Evolutionary conservation across 2,888 invertebrate genomes (phyloP).

Genomic region (Cryptosula pallasiana): DNA sequence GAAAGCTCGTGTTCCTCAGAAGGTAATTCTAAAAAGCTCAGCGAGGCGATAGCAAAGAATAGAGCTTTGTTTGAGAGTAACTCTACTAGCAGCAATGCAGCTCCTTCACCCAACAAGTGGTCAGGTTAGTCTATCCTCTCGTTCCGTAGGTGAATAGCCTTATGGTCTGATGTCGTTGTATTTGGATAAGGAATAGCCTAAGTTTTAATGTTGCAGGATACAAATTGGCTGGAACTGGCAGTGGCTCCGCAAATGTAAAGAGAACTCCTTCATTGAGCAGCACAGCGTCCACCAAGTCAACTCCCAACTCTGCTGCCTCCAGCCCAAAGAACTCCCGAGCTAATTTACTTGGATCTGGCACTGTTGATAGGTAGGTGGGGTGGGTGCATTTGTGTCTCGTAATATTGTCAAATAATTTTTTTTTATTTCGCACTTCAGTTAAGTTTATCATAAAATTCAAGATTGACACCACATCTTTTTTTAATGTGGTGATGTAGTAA

Average conservation of each 20-base stretch:
- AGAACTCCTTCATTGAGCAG: slow-evolving; percentile 14
- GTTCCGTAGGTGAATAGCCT: too few relatives aligned
- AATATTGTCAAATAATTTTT: too few relatives aligned
- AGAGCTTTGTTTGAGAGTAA: slow-evolving; percentile 7
- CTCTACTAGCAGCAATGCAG: background rate
- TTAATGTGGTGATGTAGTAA: too few relatives aligned
- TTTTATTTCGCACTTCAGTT: too few relatives aligned
- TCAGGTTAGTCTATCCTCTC: background rate
- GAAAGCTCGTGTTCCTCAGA: slow-evolving; percentile 20
- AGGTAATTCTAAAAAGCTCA: background rate
- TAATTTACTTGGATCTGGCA: background rate
- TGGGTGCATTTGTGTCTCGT: too few relatives aligned
- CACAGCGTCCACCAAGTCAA: slow-evolving; percentile 17
- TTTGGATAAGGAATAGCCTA: too few relatives aligned
- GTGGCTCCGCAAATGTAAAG: background rate
- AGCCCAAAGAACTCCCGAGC: background rate
- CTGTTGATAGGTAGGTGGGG: background rate
- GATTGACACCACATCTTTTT: too few relatives aligned
- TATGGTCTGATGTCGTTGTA: too few relatives aligned
- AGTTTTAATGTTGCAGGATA: background rate
- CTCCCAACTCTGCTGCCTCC: slow-evolving; percentile 15
- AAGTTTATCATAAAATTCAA: too few relatives aligned
- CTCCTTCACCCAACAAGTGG: slow-evolving; percentile 7
- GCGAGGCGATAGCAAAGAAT: slow-evolving; percentile 11
- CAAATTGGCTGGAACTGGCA: background rate